Base-by-base conservation (phyloP, 2,113 vertebrate species). In the Apaloderma vittatum region DNA sequence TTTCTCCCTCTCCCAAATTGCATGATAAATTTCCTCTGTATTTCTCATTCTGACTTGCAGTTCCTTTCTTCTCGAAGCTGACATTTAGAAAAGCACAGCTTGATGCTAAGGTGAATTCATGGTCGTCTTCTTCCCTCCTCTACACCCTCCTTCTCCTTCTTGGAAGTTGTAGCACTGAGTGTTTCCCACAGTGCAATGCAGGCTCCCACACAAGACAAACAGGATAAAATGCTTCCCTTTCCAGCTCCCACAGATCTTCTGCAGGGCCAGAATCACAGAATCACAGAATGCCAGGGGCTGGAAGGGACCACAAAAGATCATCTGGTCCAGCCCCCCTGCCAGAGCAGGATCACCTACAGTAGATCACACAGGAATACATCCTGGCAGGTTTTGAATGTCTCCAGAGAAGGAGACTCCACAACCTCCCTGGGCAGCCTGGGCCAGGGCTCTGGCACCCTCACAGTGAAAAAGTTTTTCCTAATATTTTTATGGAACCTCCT, bases 171-270 rank as follows among this genome's bases (percentile, higher is more conserved):
- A 70, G 34, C 57, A 12, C 15, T 34, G 36, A 89, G 3, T 23
- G 16, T 54, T 92, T 88, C 62, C 19, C 63, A 70, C 3, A 43
- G 59, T 1, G 1, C n/a, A 71, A 14, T 15, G 4, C 14, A 54
- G 26, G 5, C 8, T 73, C 23, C 30, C 30, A 57, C 0, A 1
- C 13, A 2, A 36, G 52, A 73, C 1, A 70, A 54, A 62, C 0
- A 16, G 14, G 26, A 52, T 29, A 52, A 66, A 73, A 80, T 34
- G 2, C 4, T 70, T 15, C 0, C 2, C 3, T 77, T 74, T 49
- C 14, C 26, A 51, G 20, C 12, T 52, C 4, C 27, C 36, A 61
- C 14, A 74, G 15, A 29, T 46, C 4, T 79, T 40, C n/a, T 34
- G 15, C 19, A 15, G 40, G 30, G 14, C 3, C 46, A n/a, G n/a